Percentiles rank a stretch among this genome's conserved stretches.
Conservation (phyloP, 2,888 invertebrate species). For the Drosophila setosimentum region DNA sequence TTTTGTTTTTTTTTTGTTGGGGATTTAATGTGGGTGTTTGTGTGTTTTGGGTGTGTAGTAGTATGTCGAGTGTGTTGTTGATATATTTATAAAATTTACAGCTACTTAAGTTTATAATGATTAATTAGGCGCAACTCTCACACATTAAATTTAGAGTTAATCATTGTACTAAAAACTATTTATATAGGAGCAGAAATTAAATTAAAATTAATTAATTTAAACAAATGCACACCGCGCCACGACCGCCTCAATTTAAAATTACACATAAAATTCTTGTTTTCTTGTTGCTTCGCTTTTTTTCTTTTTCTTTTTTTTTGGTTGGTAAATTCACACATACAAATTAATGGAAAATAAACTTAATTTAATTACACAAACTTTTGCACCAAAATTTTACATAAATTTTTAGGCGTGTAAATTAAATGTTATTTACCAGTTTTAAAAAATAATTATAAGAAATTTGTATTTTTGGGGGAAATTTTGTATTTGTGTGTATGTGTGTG, state of each 20-base stretch:
- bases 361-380: conserved; percentile 54
- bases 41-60: conserved; percentile 12
- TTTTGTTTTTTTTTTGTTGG: conserved; percentile 2
- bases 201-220: conserved; percentile 27
- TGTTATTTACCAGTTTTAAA: conserved; percentile 72
- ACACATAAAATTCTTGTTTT: conserved; percentile 22
- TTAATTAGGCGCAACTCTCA: conserved; percentile 55
- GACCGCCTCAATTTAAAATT: conserved; percentile 51
- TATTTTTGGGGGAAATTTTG: conserved; percentile 3
- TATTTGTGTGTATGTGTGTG: conserved; percentile 2
- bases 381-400: conserved; percentile 59
- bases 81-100: conserved; percentile 43
- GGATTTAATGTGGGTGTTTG: conserved; percentile 12
- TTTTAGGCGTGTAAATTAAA: conserved; percentile 48
- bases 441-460: conserved; percentile 20
- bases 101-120: conserved; percentile 50
- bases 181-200: conserved; percentile 34
- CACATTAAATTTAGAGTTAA: conserved; percentile 52
- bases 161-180: conserved; percentile 26
- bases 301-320: background rate
- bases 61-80: background rate
- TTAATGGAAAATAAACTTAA: conserved; percentile 39
- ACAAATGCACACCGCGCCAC: conserved; percentile 54
- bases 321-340: conserved; percentile 38
- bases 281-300: background rate